phyloP scores from a whole-genome alignment of 1,140 invertebrate species.

The Venustaconcha ellipsiformis region DNA sequence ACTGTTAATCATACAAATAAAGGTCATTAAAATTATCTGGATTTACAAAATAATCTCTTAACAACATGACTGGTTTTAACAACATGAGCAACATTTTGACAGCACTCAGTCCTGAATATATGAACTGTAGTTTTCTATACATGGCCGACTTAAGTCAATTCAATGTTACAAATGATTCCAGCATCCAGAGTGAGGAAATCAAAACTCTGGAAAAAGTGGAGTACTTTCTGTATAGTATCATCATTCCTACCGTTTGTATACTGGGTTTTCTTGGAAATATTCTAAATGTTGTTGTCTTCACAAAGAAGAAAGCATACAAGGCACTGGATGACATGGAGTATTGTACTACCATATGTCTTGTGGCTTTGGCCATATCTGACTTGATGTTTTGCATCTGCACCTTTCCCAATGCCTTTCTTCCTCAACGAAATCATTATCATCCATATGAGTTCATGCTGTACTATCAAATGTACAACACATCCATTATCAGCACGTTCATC shows the following conservation, averaged over 20 bases:
- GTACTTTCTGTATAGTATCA: slow-evolving; percentile 38
- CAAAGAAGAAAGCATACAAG: slow-evolving; percentile 45
- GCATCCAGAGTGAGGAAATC: slow-evolving; percentile 1
- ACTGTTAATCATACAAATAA: too few relatives aligned
- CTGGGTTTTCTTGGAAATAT: slow-evolving; percentile 60
- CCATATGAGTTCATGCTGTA: slow-evolving; percentile 45
- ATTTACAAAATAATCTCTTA: too few relatives aligned
- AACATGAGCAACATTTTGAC: too few relatives aligned
- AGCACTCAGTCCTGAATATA: too few relatives aligned
- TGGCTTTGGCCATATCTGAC: slow-evolving; percentile 52
- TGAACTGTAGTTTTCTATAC: too few relatives aligned
- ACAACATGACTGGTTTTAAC: too few relatives aligned
- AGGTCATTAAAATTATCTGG: too few relatives aligned
- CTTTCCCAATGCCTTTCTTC: slow-evolving; percentile 51
- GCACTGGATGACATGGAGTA: slow-evolving; percentile 48
- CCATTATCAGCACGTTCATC: slow-evolving; percentile 58
- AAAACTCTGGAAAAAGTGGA: slow-evolving; percentile 27
- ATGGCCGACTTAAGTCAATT: too few relatives aligned
- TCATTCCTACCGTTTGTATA: slow-evolving; percentile 51
- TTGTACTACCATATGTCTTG: slow-evolving; percentile 51
- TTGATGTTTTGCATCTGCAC: slow-evolving; percentile 54
- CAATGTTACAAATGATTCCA: too few relatives aligned
- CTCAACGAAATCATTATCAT: slow-evolving; percentile 26
- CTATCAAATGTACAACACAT: slow-evolving; percentile 50
- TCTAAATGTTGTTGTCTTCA: slow-evolving; percentile 52